Evolutionary conservation across 2,113 vertebrate genomes (phyloP).

Genomic region (Colistium nudipinnis): DNA sequence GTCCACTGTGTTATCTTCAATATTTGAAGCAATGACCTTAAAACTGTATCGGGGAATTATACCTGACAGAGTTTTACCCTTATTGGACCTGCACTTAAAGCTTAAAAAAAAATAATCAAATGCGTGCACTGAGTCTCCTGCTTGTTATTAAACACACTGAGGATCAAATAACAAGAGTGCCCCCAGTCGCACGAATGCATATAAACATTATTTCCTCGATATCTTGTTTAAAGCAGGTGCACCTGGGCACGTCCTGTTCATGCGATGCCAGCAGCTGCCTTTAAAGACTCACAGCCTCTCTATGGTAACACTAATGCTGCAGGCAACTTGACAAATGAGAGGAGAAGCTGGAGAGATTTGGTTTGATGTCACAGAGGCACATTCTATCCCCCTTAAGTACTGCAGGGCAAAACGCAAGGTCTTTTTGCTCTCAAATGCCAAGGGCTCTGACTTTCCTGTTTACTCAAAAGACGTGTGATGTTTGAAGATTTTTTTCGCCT

Average conservation of each 20-base stretch:
- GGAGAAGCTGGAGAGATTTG: conserved; percentile 58
- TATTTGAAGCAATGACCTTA: no score
- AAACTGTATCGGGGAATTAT: no score
- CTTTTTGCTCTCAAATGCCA: no score
- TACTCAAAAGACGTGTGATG: conserved; percentile 22
- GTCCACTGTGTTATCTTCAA: background rate
- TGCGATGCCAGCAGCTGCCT: conserved; percentile 51
- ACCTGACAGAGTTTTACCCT: background rate
- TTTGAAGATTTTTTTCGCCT: background rate
- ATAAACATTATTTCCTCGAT: conserved; percentile 32
- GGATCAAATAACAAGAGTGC: conserved; percentile 11
- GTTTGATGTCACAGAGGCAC: conserved; percentile 46
- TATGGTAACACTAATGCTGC: conserved; percentile 54
- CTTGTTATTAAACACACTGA: conserved; percentile 13
- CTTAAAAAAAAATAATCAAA: background rate
- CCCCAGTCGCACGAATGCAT: conserved; percentile 19
- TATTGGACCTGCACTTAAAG: background rate
- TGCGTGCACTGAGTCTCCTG: background rate
- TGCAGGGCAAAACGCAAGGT: conserved; percentile 28
- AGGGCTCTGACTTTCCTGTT: conserved; percentile 31
- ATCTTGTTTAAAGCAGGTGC: conserved; percentile 43
- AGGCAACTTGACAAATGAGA: conserved; percentile 57
- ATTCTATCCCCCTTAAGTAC: conserved; percentile 34
- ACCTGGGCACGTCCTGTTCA: conserved; percentile 42
- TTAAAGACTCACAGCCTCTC: conserved; percentile 60